Conservation (phyloP, 2,113 vertebrate genomes). For the Cathartes aura region DNA sequence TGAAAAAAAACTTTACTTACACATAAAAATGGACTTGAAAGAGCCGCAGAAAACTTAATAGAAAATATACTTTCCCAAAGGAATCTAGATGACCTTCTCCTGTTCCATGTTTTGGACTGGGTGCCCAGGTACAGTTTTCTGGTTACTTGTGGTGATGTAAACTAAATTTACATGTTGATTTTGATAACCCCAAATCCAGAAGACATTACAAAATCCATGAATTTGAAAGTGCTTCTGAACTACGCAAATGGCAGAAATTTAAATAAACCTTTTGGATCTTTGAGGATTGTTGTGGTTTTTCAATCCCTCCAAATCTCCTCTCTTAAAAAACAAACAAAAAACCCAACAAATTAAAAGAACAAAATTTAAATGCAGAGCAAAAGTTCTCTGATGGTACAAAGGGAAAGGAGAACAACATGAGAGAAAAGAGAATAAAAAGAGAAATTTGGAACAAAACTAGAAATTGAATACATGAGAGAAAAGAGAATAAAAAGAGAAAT, state of each 20-base stretch:
- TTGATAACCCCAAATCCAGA: neutral
- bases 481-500: neutral
- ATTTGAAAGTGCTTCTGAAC: neutral
- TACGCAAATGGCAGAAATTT: neutral
- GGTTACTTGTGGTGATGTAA: neutral
- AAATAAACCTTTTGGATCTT: neutral
- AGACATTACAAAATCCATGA: neutral
- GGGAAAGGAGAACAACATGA: neutral
- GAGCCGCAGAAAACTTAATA: neutral
- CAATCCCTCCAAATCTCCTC: accelerated
- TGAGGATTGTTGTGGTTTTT: neutral
- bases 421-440: neutral
- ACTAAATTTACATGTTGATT: neutral
- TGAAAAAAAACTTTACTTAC: neutral
- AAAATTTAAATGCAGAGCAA: neutral
- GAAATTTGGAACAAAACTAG: neutral
- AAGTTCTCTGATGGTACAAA: neutral
- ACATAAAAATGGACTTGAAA: neutral
- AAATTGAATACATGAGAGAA: neutral
- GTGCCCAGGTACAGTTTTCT: neutral
- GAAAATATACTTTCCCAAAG: neutral
- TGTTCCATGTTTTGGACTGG: neutral
- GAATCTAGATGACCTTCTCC: neutral
- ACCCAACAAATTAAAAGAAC: neutral
- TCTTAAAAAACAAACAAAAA: neutral